Conservation (phyloP, 2,888 invertebrate genomes). For the Erebia palarica region DNA sequence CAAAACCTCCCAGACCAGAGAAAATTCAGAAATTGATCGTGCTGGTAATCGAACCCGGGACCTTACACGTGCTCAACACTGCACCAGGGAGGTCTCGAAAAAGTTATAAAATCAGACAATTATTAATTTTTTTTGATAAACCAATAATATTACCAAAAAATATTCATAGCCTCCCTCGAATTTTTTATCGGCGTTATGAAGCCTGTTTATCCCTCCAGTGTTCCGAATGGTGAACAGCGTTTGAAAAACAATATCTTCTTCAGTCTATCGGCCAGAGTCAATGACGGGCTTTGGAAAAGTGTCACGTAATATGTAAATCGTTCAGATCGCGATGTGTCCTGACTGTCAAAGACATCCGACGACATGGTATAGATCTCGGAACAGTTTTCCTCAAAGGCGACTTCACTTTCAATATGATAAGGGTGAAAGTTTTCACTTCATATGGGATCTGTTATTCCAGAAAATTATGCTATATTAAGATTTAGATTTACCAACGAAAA, state of each 20-base stretch:
- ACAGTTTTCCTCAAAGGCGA: slow-evolving; percentile 70
- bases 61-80: too few relatives aligned
- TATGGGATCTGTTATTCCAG: too few relatives aligned
- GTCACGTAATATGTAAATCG: slow-evolving; percentile 82
- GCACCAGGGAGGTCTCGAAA: too few relatives aligned
- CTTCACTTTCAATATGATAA: slow-evolving; percentile 56
- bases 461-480: neutral
- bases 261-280: slow-evolving; percentile 76
- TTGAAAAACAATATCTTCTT: slow-evolving; percentile 76
- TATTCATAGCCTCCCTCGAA: slow-evolving; percentile 58
- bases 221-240: slow-evolving; percentile 55
- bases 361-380: slow-evolving; percentile 62
- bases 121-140: too few relatives aligned
- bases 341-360: slow-evolving; percentile 76
- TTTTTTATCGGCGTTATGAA: slow-evolving; percentile 60
- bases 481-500: slow-evolving; percentile 10
- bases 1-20: too few relatives aligned
- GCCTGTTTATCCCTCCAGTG: slow-evolving; percentile 63
- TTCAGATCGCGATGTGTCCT: slow-evolving; percentile 77
- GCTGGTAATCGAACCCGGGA: too few relatives aligned
- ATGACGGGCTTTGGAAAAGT: slow-evolving; percentile 75
- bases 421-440: slow-evolving; percentile 22
- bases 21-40: too few relatives aligned
- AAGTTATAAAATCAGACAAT: too few relatives aligned
- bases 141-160: slow-evolving; percentile 21